These are phyloP conservation scores for Agrilus planipennis DNA, from an alignment of 1,140 invertebrate species.

Conservation along the genomic window DNA sequence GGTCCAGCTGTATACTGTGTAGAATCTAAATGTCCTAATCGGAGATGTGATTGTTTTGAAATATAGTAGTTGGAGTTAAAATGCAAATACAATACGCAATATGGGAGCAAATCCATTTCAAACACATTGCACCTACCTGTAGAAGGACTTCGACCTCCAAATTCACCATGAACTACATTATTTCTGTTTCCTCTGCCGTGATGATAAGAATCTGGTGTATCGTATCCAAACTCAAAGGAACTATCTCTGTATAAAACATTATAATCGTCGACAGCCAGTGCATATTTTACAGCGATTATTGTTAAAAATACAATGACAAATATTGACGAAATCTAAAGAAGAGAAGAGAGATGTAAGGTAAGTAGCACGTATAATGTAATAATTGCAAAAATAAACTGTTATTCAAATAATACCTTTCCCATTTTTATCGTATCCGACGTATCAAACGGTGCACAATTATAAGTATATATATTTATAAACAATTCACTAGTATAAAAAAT, in stretches of 20 bases:
- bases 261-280: constrained; percentile 21
- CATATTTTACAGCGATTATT: too few relatives aligned
- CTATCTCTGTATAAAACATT: constrained; percentile 41
- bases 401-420: too few relatives aligned
- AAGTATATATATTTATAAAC: too few relatives aligned
- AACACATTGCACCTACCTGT: too few relatives aligned
- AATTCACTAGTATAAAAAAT: too few relatives aligned
- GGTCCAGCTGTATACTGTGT: constrained; percentile 60
- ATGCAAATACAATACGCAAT: too few relatives aligned
- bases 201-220: constrained; percentile 54
- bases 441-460: too few relatives aligned
- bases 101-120: neutral
- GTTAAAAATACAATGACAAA: neutral
- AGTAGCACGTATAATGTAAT: neutral
- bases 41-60: constrained; percentile 3
- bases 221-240: constrained; percentile 52
- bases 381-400: neutral
- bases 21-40: constrained; percentile 44
- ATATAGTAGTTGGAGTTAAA: too few relatives aligned
- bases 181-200: constrained; percentile 44
- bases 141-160: constrained; percentile 49
- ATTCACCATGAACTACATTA: constrained; percentile 49
- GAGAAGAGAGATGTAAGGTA: neutral
- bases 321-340: neutral
- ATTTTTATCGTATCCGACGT: too few relatives aligned